A percentile compares a stretch with the other conserved stretches of the same genome.
phyloP scores from a whole-genome alignment of 1,140 invertebrate genomes.

The Drosophila sulfurigaster region DNA sequence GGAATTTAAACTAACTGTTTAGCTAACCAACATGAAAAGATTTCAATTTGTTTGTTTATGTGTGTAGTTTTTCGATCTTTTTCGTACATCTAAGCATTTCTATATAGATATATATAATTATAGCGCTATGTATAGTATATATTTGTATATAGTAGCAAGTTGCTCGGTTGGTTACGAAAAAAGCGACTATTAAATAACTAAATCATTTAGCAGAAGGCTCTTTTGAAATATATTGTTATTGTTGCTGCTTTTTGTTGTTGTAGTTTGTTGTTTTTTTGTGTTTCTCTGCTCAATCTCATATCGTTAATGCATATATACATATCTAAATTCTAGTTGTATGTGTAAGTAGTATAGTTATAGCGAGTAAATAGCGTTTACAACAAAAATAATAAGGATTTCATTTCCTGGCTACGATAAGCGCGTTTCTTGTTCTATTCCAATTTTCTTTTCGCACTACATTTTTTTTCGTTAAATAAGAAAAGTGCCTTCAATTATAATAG shows the following conservation, averaged over 20 bases:
- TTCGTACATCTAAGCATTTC: constrained; percentile 20
- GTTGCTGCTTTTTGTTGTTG: constrained; percentile 35
- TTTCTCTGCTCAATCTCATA: constrained; percentile 24
- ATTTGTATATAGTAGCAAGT: constrained; percentile 47
- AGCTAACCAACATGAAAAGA: constrained; percentile 18
- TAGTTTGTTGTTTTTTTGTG: constrained; percentile 33
- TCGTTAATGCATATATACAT: constrained; percentile 23
- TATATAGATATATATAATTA: constrained; percentile 38
- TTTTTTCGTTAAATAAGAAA: constrained; percentile 39
- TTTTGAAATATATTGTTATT: constrained; percentile 7
- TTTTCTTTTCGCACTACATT: not conserved
- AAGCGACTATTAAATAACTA: constrained; percentile 59
- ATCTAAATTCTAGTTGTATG: constrained; percentile 28
- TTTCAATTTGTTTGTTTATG: constrained; percentile 35
- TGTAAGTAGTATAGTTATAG: constrained; percentile 45
- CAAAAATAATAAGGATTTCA: constrained; percentile 42
- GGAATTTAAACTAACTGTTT: constrained; percentile 18
- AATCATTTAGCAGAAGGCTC: constrained; percentile 51
- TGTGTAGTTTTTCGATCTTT: constrained; percentile 14
- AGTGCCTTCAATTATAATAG: constrained; percentile 16
- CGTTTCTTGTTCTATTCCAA: not conserved
- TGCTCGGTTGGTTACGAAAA: constrained; percentile 53
- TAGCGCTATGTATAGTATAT: constrained; percentile 37
- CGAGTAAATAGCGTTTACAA: constrained; percentile 49
- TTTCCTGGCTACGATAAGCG: constrained; percentile 31